These are phyloP conservation scores for Cantharis rustica DNA, from an alignment of 2,888 invertebrate genomes.

Conservation along the genomic window DNA sequence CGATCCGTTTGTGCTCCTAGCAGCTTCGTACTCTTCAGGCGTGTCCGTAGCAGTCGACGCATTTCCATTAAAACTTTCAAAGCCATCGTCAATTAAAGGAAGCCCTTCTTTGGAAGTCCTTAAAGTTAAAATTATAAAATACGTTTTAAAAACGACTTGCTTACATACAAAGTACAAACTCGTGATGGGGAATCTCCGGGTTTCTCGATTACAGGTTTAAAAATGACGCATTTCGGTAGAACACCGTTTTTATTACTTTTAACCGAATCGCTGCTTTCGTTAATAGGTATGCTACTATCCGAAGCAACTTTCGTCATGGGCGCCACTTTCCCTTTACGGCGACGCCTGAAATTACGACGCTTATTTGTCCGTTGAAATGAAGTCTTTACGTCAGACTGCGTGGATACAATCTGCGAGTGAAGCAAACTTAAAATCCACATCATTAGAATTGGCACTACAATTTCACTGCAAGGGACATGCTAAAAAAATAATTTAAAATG, in stretches of 20 bases:
- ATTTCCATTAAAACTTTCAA: slow-evolving; percentile 84
- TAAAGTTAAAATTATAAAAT: neutral
- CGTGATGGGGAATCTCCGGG: neutral
- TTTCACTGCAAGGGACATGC: slow-evolving; percentile 69
- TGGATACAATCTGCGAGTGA: slow-evolving; percentile 79
- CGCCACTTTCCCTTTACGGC: slow-evolving; percentile 11
- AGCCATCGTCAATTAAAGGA: slow-evolving; percentile 75
- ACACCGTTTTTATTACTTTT: slow-evolving; percentile 3
- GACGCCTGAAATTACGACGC: slow-evolving; percentile 13
- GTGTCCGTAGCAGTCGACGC: slow-evolving; percentile 64
- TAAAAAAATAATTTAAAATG: slow-evolving; percentile 44
- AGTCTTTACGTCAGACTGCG: slow-evolving; percentile 37
- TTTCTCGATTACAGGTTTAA: slow-evolving; percentile 11
- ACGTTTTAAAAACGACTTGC: neutral
- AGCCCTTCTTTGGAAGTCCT: slow-evolving; percentile 6
- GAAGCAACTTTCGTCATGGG: neutral
- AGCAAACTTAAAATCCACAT: slow-evolving; percentile 76
- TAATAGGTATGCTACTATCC: slow-evolving; percentile 6
- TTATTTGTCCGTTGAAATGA: slow-evolving; percentile 5
- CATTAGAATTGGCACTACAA: slow-evolving; percentile 72
- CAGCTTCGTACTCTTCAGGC: slow-evolving; percentile 15
- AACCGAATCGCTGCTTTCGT: slow-evolving; percentile 18
- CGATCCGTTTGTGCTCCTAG: slow-evolving; percentile 3
- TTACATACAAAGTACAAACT: slow-evolving; percentile 1
- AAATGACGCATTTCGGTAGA: slow-evolving; percentile 10